Evolutionary conservation across 2,113 vertebrate species (phyloP).

Genomic region (Urocolius indicus): DNA sequence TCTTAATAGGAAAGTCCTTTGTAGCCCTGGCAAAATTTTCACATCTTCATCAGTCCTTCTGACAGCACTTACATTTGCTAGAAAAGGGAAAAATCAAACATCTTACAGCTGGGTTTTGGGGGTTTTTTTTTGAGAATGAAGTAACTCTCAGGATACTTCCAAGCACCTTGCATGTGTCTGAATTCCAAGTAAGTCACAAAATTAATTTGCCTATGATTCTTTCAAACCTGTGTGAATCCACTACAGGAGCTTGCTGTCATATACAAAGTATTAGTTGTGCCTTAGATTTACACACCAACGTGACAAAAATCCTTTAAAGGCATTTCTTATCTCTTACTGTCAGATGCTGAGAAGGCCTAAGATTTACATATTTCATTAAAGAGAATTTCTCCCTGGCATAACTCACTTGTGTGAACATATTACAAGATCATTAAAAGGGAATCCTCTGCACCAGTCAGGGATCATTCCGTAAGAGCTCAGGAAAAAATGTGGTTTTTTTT

Average conservation of each 20-base stretch:
- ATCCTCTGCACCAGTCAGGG: neutral
- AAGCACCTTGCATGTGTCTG: neutral
- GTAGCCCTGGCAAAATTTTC: neutral
- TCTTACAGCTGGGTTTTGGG: neutral
- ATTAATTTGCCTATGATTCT: neutral
- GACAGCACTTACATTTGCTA: neutral
- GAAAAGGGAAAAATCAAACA: neutral
- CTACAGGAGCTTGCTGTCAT: neutral
- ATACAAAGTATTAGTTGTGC: neutral
- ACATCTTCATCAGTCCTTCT: neutral
- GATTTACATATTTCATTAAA: neutral
- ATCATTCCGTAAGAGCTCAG: neutral
- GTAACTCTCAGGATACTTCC: neutral
- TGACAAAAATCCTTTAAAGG: neutral
- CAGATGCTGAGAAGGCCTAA: neutral
- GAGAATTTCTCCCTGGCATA: neutral
- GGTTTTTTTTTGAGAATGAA: neutral
- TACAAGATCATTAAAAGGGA: neutral
- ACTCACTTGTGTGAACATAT: neutral
- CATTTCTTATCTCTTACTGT: conserved; percentile 18
- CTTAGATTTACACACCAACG: neutral
- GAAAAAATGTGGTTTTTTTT: neutral
- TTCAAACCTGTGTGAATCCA: neutral
- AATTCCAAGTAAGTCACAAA: neutral
- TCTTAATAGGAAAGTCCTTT: neutral